Percentiles rank a stretch among this genome's conserved stretches.
These are phyloP conservation scores for Ennomos quercinarius DNA, from an alignment of 2,888 invertebrate genomes.

Conservation along the genomic window DNA sequence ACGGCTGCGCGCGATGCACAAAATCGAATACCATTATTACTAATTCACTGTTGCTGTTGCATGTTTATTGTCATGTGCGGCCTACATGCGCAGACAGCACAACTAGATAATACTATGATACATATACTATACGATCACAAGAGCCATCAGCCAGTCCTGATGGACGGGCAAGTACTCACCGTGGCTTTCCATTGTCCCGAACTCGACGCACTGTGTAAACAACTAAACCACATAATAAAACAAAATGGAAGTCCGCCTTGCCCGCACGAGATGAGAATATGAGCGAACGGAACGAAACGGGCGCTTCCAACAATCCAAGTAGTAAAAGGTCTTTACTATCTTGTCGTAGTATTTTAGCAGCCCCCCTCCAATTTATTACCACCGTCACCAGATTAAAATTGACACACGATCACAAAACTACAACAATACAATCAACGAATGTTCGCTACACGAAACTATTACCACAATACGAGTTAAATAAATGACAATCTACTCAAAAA, in stretches of 20 bases:
- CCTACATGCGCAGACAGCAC: slow-evolving; percentile 77
- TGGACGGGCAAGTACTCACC: slow-evolving; percentile 69
- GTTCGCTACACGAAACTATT: slow-evolving; percentile 56
- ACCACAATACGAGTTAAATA: slow-evolving; percentile 59
- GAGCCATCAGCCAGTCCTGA: slow-evolving; percentile 38
- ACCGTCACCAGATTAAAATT: slow-evolving; percentile 70
- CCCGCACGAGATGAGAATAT: slow-evolving; percentile 78
- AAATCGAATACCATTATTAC: slow-evolving; percentile 75
- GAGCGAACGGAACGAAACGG: slow-evolving; percentile 62
- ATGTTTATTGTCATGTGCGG: slow-evolving; percentile 79
- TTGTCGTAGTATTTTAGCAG: slow-evolving; percentile 84
- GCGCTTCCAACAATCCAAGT: slow-evolving; percentile 57
- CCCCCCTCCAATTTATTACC: slow-evolving; percentile 82
- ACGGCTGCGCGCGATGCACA: slow-evolving; percentile 77
- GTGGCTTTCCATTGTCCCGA: slow-evolving; percentile 79
- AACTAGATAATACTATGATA: slow-evolving; percentile 12
- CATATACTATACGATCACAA: slow-evolving; percentile 42
- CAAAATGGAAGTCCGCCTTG: slow-evolving; percentile 83
- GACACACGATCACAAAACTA: slow-evolving; percentile 70
- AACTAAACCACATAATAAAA: slow-evolving; percentile 82
- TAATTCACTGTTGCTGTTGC: slow-evolving; percentile 62
- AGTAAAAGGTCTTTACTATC: slow-evolving; percentile 84
- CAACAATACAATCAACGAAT: slow-evolving; percentile 47
- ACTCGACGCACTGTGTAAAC: slow-evolving; percentile 76
- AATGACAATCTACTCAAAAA: slow-evolving; percentile 71